A percentile compares a stretch with the other conserved stretches of the same genome.
phyloP scores from a whole-genome alignment of 1,140 invertebrate genomes.

The Drosophila busckii region DNA sequence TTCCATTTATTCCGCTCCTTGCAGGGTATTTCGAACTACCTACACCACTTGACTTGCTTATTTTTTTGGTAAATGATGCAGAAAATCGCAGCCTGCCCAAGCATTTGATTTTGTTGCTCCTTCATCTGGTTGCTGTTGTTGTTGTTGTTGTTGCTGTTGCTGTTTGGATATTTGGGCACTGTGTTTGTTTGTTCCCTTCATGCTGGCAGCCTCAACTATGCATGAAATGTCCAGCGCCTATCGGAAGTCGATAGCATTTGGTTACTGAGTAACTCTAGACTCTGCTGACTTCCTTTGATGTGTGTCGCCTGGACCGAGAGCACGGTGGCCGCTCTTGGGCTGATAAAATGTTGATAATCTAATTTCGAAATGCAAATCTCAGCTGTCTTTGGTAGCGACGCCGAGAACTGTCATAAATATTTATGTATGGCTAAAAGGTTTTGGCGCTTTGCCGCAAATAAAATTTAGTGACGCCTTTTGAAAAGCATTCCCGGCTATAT shows the following conservation, averaged over 20 bases:
- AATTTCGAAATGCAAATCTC: constrained; percentile 68
- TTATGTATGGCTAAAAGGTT: constrained; percentile 54
- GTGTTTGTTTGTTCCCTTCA: constrained; percentile 62
- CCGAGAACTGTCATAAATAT: constrained; percentile 58
- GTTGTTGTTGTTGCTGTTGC: no score
- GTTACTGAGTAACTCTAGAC: constrained; percentile 47
- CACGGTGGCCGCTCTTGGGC: constrained; percentile 22
- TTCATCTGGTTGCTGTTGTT: no score
- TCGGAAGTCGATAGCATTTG: constrained; percentile 62
- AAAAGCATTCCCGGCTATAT: constrained; percentile 4
- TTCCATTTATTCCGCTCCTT: not conserved
- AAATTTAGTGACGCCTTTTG: constrained; percentile 24
- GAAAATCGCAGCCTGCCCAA: constrained; percentile 53
- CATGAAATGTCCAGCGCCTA: constrained; percentile 69
- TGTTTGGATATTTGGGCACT: no score
- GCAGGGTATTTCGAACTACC: not conserved
- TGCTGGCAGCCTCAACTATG: constrained; percentile 43
- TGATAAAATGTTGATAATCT: constrained; percentile 61
- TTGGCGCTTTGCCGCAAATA: constrained; percentile 23
- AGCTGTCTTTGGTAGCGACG: constrained; percentile 36
- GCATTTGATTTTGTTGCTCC: constrained; percentile 73
- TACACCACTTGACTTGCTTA: not conserved
- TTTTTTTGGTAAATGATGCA: constrained; percentile 47
- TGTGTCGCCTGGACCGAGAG: not conserved
- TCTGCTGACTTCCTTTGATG: constrained; percentile 54